Evolutionary conservation across 2,797 vertebrate species (phyloP), one percentile per base, ranked within the genome.

Genomic region (Amblyraja radiata): DNA sequence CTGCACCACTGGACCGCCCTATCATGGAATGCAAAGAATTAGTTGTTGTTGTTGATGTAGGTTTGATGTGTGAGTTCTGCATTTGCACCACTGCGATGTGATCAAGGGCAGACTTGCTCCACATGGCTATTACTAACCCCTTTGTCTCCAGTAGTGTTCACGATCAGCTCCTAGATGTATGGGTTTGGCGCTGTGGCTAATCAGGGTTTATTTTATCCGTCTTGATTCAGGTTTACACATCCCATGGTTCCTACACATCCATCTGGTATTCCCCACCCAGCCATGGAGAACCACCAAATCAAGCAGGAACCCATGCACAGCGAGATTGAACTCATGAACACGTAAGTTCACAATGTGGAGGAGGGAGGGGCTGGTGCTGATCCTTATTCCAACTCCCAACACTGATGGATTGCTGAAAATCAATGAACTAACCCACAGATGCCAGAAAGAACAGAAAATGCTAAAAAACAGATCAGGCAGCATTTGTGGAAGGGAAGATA

Each of bases 271-370:
- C 99, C 99, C 95, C 98, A 99, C 94, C 99, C 99, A 58, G 99
- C 99, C 94, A 99, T 99, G 93, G 99, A 99, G 96, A 99, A 99
- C 93, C 98, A 98, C 96, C 99, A 99, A 97, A 98, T 99, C 96
- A 99, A 99, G 95, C 99, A 99, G 93, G 99, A 99, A 94, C 98
- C 98, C 83, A 97, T 97, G 80, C 98, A 99, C 95, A 95, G 95
- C 0, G 98, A 99, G 96, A 97, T 97, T 6, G 99, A 99, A 96
- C 97, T 99, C 96, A 99, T 99, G 98, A 98, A 99, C 95, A 97
- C 99, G 99, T 99, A 96, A 98, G 98, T 98, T 92, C 11, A 28
- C 14, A 68, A 36, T 21, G 65, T 88, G 84, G 63, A 68, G 63
- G 68, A 1, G 81, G 81, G 14, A 28, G 46, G 28, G 25, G 36